Conservation (phyloP, 2,888 invertebrate genomes). For the Nudaria mundana region DNA sequence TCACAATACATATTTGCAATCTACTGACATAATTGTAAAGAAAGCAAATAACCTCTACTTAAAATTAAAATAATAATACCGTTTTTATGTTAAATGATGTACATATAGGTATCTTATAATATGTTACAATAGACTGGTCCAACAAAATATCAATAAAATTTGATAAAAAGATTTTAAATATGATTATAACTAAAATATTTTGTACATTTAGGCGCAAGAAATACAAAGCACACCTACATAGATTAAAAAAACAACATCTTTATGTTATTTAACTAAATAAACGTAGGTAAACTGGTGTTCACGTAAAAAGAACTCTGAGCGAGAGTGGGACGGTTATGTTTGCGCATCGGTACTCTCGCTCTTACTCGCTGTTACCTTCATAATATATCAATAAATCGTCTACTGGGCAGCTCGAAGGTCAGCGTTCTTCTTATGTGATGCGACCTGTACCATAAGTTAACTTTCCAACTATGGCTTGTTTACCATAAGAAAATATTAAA, state of each 20-base stretch:
- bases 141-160: slow-evolving; percentile 4
- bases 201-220: slow-evolving; percentile 16
- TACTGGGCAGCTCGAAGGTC: no score
- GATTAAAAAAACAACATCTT: background rate
- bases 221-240: background rate
- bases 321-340: no score
- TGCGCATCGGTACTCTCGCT: no score
- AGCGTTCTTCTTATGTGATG: no score
- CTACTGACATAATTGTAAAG: slow-evolving; percentile 16
- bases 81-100: slow-evolving; percentile 10
- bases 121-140: background rate
- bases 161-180: slow-evolving; percentile 3
- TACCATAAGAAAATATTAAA: no score
- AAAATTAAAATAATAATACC: slow-evolving; percentile 27
- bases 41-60: slow-evolving; percentile 21
- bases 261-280: background rate
- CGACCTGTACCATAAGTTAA: no score
- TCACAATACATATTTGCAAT: slow-evolving; percentile 27
- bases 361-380: no score
- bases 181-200: slow-evolving; percentile 10
- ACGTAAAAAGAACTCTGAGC: no score
- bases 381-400: no score
- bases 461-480: no score
- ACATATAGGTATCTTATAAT: background rate
- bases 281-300: no score